Evolutionary conservation across 1,140 invertebrate genomes (phyloP), one percentile per base, ranked within the genome.

Genomic region (Macrobrachium rosenbergii): DNA sequence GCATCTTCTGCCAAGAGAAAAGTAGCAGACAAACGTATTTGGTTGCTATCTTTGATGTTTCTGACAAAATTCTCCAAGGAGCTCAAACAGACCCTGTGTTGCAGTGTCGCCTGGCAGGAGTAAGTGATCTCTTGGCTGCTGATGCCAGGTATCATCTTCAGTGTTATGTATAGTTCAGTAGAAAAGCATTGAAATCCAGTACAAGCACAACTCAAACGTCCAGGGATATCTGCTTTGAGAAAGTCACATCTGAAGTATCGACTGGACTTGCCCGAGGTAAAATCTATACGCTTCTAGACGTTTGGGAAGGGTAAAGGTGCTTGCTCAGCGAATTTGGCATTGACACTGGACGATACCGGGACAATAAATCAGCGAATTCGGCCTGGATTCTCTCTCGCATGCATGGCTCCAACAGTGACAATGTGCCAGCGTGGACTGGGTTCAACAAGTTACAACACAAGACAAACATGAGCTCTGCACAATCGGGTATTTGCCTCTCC

Each of bases 171-270:
- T 5, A 79, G n/a, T 82, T 75, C 23, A 75, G 2, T 28, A 69
- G 37, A n/a, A n/a, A n/a, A n/a, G n/a, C n/a, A n/a, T n/a, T n/a
- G n/a, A n/a, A n/a, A n/a, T n/a, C n/a, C 17, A 76, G 7, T 8
- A 16, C 60, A 82, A 72, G 62, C 37, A 19, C 62, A 82, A n/a
- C 64, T n/a, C 21, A 82, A 76, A 82, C 6, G 16, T n/a, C 81
- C 69, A 82, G 37, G 67, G 81, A 75, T 45, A 82, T n/a, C 16
- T 82, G 60, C 63, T 19, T 82, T 6, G 60, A 82, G 81, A 82
- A 82, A 82, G 79, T 81, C 16, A 60, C 81, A 76, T 28, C 16
- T 12, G 81, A 82, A n/a, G 69, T 82, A n/a, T 82, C 81, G 23
- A 82, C n/a, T n/a, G n/a, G n/a, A n/a, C n/a, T n/a, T n/a, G n/a